phyloP scores from a whole-genome alignment of 2,888 invertebrate genomes.

The Lasius platythorax region DNA sequence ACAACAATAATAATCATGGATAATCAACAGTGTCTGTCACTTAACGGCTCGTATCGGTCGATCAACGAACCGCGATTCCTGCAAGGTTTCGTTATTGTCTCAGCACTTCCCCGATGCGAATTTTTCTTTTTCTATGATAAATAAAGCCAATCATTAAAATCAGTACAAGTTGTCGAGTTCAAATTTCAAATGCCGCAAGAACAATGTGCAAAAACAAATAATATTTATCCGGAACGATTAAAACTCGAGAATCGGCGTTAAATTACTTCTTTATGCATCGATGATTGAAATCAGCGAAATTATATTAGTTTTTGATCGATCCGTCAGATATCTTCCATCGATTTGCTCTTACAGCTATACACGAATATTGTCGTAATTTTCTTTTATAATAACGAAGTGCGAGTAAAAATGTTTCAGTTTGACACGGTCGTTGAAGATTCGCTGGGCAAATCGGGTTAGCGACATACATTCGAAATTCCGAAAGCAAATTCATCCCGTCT shows the following conservation, averaged over 20 bases:
- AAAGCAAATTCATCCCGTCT: slow-evolving; percentile 29
- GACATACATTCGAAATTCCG: slow-evolving; percentile 42
- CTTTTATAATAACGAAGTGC: slow-evolving; percentile 15
- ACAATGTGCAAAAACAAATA: too few relatives aligned
- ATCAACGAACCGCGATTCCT: slow-evolving; percentile 78
- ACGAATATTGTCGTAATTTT: background rate
- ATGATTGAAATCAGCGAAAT: background rate
- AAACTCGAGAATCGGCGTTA: background rate
- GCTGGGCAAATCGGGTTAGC: slow-evolving; percentile 21
- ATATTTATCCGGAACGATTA: too few relatives aligned
- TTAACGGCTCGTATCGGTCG: slow-evolving; percentile 74
- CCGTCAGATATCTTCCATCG: background rate
- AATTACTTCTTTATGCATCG: background rate
- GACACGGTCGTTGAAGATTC: slow-evolving; percentile 29
- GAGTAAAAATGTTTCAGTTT: background rate
- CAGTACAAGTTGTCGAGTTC: background rate
- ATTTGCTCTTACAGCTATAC: background rate
- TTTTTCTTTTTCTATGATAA: background rate
- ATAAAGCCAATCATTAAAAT: background rate
- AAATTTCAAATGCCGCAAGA: background rate
- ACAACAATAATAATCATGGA: slow-evolving; percentile 55
- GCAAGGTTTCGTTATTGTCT: slow-evolving; percentile 26
- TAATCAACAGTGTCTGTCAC: slow-evolving; percentile 57
- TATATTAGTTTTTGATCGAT: background rate
- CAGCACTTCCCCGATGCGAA: background rate